These are phyloP conservation scores for Ophion slaviceki DNA, from an alignment of 2,888 invertebrate species.

Conservation along the genomic window DNA sequence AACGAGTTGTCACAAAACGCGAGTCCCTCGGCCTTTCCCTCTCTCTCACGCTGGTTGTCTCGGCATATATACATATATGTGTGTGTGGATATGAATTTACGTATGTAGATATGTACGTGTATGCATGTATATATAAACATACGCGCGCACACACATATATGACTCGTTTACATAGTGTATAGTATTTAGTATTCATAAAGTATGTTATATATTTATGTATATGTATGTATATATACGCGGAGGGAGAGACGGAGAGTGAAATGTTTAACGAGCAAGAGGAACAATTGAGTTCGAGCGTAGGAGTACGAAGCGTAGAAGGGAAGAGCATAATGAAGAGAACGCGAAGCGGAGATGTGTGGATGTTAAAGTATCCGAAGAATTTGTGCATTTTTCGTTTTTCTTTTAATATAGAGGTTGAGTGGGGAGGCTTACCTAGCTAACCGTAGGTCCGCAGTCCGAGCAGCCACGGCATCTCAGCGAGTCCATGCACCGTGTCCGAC, in stretches of 20 bases:
- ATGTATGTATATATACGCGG: not conserved
- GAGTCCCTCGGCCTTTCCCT: not conserved
- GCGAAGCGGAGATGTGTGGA: constrained; percentile 12
- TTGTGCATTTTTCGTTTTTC: not conserved
- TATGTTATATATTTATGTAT: too few species aligned
- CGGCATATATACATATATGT: not conserved
- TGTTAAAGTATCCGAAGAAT: not conserved
- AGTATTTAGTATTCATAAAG: too few species aligned
- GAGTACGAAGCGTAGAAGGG: constrained; percentile 35
- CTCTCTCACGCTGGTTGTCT: not conserved
- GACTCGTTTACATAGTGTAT: too few species aligned
- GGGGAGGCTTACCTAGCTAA: constrained; percentile 79
- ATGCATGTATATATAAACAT: too few species aligned
- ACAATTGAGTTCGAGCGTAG: constrained; percentile 47
- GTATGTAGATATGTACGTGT: too few species aligned
- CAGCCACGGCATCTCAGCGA: constrained; percentile 82
- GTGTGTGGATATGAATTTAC: not conserved
- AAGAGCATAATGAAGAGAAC: constrained; percentile 38
- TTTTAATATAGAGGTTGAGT: not conserved
- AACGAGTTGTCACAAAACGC: not conserved
- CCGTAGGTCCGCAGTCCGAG: constrained; percentile 80
- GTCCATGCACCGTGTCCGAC: constrained; percentile 75
- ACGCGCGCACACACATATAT: too few species aligned
- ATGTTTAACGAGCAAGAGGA: constrained; percentile 7
- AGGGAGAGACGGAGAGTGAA: constrained; percentile 19